A percentile compares a stretch with the other conserved stretches of the same genome.
phyloP scores from a whole-genome alignment of 2,797 vertebrate species.

The Gymnothorax javanicus region DNA sequence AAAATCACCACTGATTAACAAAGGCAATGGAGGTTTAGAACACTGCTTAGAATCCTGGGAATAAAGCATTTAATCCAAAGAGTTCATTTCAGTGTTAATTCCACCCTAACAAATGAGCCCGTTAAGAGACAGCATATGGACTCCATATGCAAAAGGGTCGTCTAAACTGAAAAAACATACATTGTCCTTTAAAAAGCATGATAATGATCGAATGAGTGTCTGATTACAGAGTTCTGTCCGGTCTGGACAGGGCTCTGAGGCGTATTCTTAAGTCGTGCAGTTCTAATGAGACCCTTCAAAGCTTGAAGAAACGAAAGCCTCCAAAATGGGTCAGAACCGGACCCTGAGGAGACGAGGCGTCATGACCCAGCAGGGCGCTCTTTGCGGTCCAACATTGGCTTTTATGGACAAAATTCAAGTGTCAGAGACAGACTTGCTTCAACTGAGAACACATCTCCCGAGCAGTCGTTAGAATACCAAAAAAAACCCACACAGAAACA shows the following conservation, averaged over 20 bases:
- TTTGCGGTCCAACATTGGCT: constrained; percentile 44
- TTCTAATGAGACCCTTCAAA: not conserved
- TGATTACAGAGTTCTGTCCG: not conserved
- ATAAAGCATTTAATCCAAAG: no score
- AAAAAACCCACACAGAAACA: constrained; percentile 41
- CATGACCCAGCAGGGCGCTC: not conserved
- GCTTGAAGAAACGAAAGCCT: not conserved
- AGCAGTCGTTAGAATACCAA: constrained; percentile 43
- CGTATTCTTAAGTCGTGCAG: not conserved
- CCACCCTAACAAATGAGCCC: not conserved
- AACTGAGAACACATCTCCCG: constrained; percentile 39
- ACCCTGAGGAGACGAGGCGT: not conserved
- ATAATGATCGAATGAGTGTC: not conserved
- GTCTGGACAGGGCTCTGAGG: not conserved
- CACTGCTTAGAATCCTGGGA: no score
- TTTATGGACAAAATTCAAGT: constrained; percentile 37
- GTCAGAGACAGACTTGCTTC: not conserved
- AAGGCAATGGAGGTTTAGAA: no score
- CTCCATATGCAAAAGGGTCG: no score
- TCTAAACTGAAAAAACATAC: not conserved
- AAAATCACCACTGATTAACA: no score
- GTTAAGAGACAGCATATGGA: no score
- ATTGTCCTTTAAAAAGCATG: not conserved
- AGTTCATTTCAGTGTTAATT: no score
- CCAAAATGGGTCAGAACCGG: not conserved